Evolutionary conservation across 2,113 vertebrate species (phyloP), one percentile per base, ranked within the genome.

Genomic region (Tangachromis dhanisi): DNA sequence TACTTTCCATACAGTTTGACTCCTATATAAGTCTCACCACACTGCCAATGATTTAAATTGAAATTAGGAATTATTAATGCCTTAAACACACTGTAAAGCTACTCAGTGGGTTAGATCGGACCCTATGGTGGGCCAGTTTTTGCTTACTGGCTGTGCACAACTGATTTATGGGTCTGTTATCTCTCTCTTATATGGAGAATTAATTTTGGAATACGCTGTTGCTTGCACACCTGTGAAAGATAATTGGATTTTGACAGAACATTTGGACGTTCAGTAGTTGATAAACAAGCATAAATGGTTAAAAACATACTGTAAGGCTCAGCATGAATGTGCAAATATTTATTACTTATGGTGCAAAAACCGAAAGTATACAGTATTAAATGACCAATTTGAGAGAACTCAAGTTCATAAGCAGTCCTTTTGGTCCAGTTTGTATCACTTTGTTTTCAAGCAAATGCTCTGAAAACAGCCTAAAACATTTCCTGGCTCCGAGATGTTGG

Each of bases 381-480:
- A 9, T 26, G 3, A n/a, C 13, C 57, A 13, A 26, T 47, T 49
- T 47, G 9, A 1, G 17, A 31, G 73, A 51, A 33, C 12, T 4
- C 19, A 21, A 38, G 16, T 51, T 53, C 10, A 53, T n/a, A 79
- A 33, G 12, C 45, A 19, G 10, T n/a, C 17, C 7, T 8, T 33
- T 26, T 49, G 7, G 9, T 31, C 59, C 66, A 59, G 21, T 63
- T 73, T 86, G 16, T 26, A 24, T 17, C 19, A 31, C 6, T 21
- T 16, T 51, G 53, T 78, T 84, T 84, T n/a, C 45, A 47, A 81
- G 5, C 5, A 51, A 10, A 4, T 1, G 5, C 35, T 54, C 12
- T 59, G 16, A 78, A 78, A 78, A 33, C 21, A 26, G 40, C 40
- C 16, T 35, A 78, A n/a, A 78, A 51, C 73, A 33, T 78, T 51